A percentile compares a stretch with the other conserved stretches of the same genome.
phyloP scores from a whole-genome alignment of 2,797 vertebrate genomes.

The Acipenser transmontanus region DNA sequence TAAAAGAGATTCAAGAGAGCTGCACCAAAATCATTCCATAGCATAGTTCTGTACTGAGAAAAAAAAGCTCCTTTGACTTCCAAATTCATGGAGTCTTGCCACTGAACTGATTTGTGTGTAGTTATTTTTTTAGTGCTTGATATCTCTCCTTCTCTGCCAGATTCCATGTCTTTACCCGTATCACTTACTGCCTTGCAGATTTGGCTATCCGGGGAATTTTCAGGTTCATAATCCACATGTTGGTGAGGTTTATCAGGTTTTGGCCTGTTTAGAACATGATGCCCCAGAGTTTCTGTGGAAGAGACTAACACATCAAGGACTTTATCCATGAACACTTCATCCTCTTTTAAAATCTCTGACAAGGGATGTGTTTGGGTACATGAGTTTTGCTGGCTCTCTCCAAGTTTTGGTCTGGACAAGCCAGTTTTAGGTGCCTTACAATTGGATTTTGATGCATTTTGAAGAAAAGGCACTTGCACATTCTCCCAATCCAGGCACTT shows the following conservation, averaged over 20 bases:
- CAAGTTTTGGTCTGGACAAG: conserved; percentile 9
- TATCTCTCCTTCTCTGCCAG: conserved; percentile 4
- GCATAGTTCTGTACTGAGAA: conserved; percentile 39
- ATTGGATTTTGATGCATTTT: neutral
- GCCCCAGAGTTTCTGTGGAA: conserved; percentile 42
- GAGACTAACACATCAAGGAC: conserved; percentile 44
- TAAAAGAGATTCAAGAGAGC: conserved; percentile 39
- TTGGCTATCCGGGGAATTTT: too few relatives aligned
- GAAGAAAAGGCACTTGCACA: conserved; percentile 7
- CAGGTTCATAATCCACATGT: neutral
- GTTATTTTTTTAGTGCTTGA: conserved; percentile 11
- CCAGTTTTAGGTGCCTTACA: neutral
- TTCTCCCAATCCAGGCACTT: conserved; percentile 1
- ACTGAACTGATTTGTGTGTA: conserved; percentile 35
- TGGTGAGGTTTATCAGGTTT: conserved; percentile 8
- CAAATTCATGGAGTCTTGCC: conserved; percentile 37
- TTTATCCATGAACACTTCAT: conserved; percentile 35
- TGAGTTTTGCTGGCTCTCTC: neutral
- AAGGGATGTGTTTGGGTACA: conserved; percentile 18
- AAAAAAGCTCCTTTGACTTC: conserved; percentile 37
- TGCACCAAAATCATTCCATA: conserved; percentile 43
- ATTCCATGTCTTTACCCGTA: neutral
- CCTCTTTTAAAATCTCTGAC: conserved; percentile 25
- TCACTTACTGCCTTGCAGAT: too few relatives aligned
- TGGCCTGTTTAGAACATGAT: conserved; percentile 28